These are phyloP conservation scores for Callithrix jacchus DNA, from an alignment of 2,113 vertebrate genomes.

Conservation along the genomic window DNA sequence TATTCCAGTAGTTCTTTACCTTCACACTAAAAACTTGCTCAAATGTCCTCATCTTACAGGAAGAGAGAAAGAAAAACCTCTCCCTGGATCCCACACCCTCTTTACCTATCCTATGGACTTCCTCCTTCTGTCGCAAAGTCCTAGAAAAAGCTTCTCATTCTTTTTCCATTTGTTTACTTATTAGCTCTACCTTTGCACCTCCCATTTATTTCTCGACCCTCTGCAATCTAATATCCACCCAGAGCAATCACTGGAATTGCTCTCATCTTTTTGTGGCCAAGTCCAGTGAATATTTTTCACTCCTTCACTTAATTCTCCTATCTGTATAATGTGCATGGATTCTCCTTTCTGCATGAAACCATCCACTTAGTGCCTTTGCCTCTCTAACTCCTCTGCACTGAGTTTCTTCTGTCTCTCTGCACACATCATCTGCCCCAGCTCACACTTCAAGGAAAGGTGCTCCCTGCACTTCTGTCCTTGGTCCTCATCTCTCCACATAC, in stretches of 20 bases:
- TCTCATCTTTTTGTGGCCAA: neutral
- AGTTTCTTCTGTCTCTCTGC: neutral
- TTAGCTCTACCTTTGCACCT: neutral
- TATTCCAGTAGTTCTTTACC: neutral
- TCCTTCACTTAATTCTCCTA: neutral
- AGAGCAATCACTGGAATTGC: neutral
- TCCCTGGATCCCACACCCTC: neutral
- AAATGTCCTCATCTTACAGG: neutral
- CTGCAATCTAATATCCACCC: neutral
- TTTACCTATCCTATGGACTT: neutral
- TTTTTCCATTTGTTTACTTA: neutral
- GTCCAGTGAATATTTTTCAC: neutral
- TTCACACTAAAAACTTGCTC: neutral
- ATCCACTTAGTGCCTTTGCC: too few relatives aligned
- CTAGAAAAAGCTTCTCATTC: neutral
- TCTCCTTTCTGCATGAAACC: neutral
- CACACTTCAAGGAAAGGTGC: neutral
- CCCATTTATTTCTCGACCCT: neutral
- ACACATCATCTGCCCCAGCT: neutral
- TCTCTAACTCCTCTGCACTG: neutral
- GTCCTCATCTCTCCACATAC: neutral
- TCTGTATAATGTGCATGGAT: too few relatives aligned
- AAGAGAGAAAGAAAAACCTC: neutral
- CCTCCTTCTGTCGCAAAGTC: neutral
- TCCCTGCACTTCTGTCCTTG: neutral